These are phyloP conservation scores for Tenebrio molitor DNA, from an alignment of 1,140 invertebrate species.

Conservation along the genomic window DNA sequence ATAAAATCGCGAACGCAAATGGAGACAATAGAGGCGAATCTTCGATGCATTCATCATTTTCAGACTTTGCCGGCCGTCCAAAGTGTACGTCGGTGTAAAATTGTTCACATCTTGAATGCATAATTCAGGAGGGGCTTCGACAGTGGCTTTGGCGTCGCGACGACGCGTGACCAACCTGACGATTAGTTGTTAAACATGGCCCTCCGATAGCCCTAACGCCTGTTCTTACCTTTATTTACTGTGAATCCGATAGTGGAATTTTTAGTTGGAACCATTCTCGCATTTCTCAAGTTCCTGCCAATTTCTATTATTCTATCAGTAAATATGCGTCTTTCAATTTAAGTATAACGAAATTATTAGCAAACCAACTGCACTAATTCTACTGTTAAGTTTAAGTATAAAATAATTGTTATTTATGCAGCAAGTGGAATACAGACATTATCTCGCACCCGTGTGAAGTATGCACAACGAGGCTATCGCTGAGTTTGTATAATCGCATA, in stretches of 20 bases:
- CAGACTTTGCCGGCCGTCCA: conserved; percentile 17
- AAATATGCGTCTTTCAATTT: too few relatives aligned
- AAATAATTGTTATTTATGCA: too few relatives aligned
- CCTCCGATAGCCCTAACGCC: neutral
- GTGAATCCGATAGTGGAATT: neutral
- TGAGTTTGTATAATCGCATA: too few relatives aligned
- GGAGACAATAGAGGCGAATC: conserved; percentile 17
- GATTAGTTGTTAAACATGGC: conserved; percentile 34
- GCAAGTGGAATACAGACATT: too few relatives aligned
- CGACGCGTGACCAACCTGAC: conserved; percentile 28
- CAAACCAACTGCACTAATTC: too few relatives aligned
- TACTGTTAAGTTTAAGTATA: too few relatives aligned
- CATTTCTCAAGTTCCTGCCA: too few relatives aligned
- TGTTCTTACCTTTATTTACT: neutral
- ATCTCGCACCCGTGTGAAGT: too few relatives aligned
- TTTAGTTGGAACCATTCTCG: too few relatives aligned
- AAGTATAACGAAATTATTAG: too few relatives aligned
- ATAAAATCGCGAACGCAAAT: neutral
- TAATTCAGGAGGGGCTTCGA: conserved; percentile 22
- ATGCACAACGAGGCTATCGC: too few relatives aligned
- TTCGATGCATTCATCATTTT: conserved; percentile 37
- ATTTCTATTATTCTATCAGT: too few relatives aligned
- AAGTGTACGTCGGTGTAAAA: conserved; percentile 36
- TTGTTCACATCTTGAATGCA: conserved; percentile 37
- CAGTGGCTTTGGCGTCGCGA: conserved; percentile 31